Evolutionary conservation across 2,797 vertebrate species (phyloP).

Genomic region (Acrossocheilus fasciatus): DNA sequence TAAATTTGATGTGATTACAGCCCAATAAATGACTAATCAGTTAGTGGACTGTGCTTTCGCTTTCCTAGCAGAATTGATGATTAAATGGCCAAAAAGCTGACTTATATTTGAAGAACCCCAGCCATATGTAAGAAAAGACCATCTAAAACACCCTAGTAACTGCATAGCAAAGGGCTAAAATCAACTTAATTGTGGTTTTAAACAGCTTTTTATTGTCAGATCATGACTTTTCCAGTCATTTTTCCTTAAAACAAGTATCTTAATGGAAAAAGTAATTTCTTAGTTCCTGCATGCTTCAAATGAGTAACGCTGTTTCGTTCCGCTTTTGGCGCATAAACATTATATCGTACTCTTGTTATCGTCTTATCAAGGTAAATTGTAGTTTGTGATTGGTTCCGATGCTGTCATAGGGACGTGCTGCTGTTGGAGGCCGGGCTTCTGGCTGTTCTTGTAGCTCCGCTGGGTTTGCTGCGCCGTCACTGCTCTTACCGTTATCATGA

Average conservation of each 20-base stretch:
- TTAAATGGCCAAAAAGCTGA: background rate
- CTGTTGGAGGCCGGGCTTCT: slow-evolving; percentile 85
- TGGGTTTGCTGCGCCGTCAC: slow-evolving; percentile 62
- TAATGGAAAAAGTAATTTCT: too few species aligned
- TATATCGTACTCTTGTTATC: background rate
- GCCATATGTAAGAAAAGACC: background rate
- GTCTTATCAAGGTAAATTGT: background rate
- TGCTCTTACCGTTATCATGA: slow-evolving; percentile 65
- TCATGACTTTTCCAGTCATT: background rate
- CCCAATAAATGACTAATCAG: background rate
- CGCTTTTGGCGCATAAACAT: background rate
- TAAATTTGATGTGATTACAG: background rate
- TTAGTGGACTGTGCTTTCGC: background rate
- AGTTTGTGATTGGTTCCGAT: background rate
- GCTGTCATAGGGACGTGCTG: slow-evolving; percentile 80
- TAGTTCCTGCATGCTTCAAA: background rate
- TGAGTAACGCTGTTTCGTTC: background rate
- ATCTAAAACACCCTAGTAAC: background rate
- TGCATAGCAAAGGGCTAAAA: background rate
- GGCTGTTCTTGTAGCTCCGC: slow-evolving; percentile 79
- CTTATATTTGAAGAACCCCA: background rate
- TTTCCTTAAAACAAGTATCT: too few species aligned
- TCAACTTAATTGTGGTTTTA: background rate
- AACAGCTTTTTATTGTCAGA: background rate
- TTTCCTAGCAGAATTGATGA: background rate